Base-by-base conservation (phyloP, 2,113 vertebrate species). In the Chaetodon trifascialis region DNA sequence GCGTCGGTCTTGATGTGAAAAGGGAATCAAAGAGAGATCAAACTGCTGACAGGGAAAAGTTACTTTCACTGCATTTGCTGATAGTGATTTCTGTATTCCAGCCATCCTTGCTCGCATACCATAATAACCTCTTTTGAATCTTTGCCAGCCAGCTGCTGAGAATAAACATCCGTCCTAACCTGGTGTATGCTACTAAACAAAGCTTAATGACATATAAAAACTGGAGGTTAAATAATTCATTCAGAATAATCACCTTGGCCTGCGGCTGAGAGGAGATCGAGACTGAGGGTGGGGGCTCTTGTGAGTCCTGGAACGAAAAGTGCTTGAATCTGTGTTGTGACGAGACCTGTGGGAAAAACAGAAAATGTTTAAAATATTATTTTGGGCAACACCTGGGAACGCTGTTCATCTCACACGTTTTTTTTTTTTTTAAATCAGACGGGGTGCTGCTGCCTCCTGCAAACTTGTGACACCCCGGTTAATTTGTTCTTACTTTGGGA, bases 181-280 rank as follows among this genome's bases (percentile, higher is more conserved):
- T 8, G 54, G 59, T 64, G 38, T 51, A 21, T 40, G 49, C 3
- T 10, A 51, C 58, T 63, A 44, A 75, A 81, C 62, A 83, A 69
- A 86, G 56, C 42, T 79, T 76, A 62, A 84, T 76, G 49, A 73
- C 49, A 72, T 65, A 14, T 72, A 59, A 82, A 82, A 80, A 76
- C 14, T 65, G 68, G 17, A 77, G 67, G 54, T 79, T 66, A 84
- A 92, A 81, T 63, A 71, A 70, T 76, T 63, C 3, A 73, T 80
- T 77, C 60, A 30, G 62, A 81, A 70, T 25, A 78, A 70, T 91
- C 92, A 99, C 98, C 97, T 98, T 95, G 97, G 96, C 95, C 97
- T 96, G 90, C 95, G 96, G 94, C 94, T 94, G 86, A 90, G 96
- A 73, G 96, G 97, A 19, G 97, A 99, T 87, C 95, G 96, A 80